phyloP scores from a whole-genome alignment of 2,113 vertebrate genomes.

The Nycticryphes semicollaris region DNA sequence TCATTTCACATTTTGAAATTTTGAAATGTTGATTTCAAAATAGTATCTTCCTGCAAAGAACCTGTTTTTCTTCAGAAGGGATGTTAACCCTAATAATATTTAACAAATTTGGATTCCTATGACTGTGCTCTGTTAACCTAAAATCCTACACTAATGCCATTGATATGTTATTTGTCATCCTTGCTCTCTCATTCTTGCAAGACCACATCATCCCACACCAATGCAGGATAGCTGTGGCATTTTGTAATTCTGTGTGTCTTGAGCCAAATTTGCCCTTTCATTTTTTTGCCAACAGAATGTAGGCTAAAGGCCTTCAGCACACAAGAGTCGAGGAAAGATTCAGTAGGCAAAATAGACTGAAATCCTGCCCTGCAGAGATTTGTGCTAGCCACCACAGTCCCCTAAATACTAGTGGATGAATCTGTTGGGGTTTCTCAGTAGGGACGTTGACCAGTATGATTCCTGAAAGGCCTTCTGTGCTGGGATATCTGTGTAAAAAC shows the following conservation, averaged over 20 bases:
- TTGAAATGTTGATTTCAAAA: slow-evolving; percentile 27
- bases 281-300: not conserved
- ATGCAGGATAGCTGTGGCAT: not conserved
- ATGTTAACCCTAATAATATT: not conserved
- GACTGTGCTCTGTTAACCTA: not conserved
- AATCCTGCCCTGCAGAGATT: not conserved
- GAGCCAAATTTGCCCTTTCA: not conserved
- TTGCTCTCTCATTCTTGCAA: slow-evolving; percentile 2
- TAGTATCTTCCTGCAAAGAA: not conserved
- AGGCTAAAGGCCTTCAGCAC: not conserved
- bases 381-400: not conserved
- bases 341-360: not conserved
- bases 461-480: not conserved
- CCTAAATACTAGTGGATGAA: not conserved
- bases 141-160: not conserved
- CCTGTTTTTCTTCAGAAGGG: not conserved
- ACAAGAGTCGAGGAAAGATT: not conserved
- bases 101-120: not conserved
- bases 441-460: not conserved
- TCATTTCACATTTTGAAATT: slow-evolving; percentile 21
- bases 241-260: slow-evolving; percentile 8
- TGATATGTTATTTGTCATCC: slow-evolving; percentile 47
- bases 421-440: not conserved
- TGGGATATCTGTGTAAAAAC: not conserved
- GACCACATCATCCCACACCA: not conserved